Conservation (phyloP, 1,140 invertebrate species). For the Pseudomyrmex cubaensis region DNA sequence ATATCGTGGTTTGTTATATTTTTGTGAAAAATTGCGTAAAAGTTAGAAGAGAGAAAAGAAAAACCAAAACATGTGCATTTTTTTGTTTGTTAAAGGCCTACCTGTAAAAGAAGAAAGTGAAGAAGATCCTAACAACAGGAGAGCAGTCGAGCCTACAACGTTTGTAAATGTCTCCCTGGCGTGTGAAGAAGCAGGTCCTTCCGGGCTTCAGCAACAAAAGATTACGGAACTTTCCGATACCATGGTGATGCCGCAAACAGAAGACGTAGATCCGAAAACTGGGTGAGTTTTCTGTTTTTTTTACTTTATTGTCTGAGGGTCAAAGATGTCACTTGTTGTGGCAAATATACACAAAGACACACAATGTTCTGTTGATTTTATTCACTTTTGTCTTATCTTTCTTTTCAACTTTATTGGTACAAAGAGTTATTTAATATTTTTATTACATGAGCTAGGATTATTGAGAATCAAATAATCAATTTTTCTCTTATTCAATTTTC, state of each 20-base stretch:
- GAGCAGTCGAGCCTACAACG: constrained; percentile 82
- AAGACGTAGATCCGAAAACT: constrained; percentile 84
- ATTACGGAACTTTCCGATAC: constrained; percentile 79
- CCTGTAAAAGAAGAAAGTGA: constrained; percentile 83
- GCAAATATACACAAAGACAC: constrained; percentile 78
- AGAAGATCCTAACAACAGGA: constrained; percentile 78
- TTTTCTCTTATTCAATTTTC: no score
- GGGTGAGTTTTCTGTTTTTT: constrained; percentile 85
- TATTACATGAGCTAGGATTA: no score
- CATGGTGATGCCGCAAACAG: constrained; percentile 77
- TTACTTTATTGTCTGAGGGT: constrained; percentile 72
- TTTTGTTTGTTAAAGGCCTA: constrained; percentile 74
- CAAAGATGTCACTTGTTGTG: constrained; percentile 83
- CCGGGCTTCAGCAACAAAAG: constrained; percentile 85
- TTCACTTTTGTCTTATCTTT: constrained; percentile 1
- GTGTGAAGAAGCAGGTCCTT: constrained; percentile 86
- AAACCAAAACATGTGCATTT: not conserved
- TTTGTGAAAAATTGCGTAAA: not conserved
- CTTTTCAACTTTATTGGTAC: not conserved
- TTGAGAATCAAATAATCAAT: no score
- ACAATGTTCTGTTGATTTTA: constrained; percentile 28
- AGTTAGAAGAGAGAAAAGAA: not conserved
- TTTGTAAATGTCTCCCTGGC: constrained; percentile 85
- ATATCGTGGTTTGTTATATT: not conserved
- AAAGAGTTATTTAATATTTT: no score